Evolutionary conservation across 2,888 invertebrate species (phyloP), one percentile per base, ranked within the genome.

Genomic region (Fissipunctia ypsillon): DNA sequence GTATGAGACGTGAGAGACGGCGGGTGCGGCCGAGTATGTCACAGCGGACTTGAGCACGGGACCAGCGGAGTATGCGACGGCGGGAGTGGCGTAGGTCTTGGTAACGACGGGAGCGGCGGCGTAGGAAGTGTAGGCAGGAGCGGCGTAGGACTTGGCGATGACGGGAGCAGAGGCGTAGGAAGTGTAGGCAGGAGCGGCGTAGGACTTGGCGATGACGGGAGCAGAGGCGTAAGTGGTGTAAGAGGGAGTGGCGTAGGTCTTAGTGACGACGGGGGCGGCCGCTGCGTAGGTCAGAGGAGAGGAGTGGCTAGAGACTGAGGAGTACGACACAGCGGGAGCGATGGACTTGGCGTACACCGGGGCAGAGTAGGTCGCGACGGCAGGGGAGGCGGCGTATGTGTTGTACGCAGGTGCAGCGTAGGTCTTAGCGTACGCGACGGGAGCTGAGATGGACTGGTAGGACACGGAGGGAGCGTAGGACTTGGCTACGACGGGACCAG

Each of bases 1-100:
- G 95, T 97, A 97, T 81, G 96, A 94, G 84, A 97, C 97, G 80
- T 93, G 93, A 70, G 96, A 94, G 72, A 84, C 89, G 83, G 91
- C 88, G 81, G 82, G 94, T 69, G 92, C 87, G 70, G 93, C 87
- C 93, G 96, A 95, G 93, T 97, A 97, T 64, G 94, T 88, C 56
- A 97, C 89, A 73, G 88, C 88, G 84, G 89, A 52, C 88, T 90
- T 61, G 89, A 89, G 59, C 88, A 84, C 69, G 75, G 71, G 88
- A 63, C 84, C 80, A 45, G 89, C 87, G 48, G 88, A 87, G 78
- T 88, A 85, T 12, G 92, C 85, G n/a, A 97, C 97, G 65, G 81
- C 73, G 25, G 86, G n/a, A n/a, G n/a, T n/a, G n/a, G n/a, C n/a
- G n/a, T n/a, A n/a, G n/a, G n/a, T n/a, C n/a, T n/a, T n/a, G n/a